phyloP scores from a whole-genome alignment of 2,888 invertebrate genomes.

The Acronicta psi region DNA sequence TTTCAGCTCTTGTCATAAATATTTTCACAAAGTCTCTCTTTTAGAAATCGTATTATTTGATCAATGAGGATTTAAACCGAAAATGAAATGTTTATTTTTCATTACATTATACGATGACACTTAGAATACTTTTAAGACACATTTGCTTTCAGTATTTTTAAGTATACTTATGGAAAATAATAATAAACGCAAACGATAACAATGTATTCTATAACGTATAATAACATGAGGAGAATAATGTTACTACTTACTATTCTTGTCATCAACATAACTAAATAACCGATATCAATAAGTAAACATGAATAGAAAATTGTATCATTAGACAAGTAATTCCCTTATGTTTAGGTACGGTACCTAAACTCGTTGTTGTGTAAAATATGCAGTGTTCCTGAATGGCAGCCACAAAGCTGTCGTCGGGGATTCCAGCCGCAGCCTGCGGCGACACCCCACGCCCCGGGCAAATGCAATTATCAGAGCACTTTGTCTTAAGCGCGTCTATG shows the following conservation, averaged over 20 bases:
- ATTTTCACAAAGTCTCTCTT: background rate
- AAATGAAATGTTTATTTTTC: background rate
- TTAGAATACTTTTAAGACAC: too few relatives aligned
- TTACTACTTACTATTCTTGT: too few relatives aligned
- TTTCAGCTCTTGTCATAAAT: background rate
- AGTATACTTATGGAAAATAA: too few relatives aligned
- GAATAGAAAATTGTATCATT: slow-evolving; percentile 7
- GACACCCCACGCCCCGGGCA: slow-evolving; percentile 49
- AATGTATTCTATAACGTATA: too few relatives aligned
- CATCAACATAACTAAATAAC: slow-evolving; percentile 1
- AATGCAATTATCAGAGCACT: slow-evolving; percentile 82
- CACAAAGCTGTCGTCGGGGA: slow-evolving; percentile 22
- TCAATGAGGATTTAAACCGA: too few relatives aligned
- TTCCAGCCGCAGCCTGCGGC: slow-evolving; percentile 50
- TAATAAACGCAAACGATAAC: too few relatives aligned
- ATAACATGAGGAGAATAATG: too few relatives aligned
- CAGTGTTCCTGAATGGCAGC: slow-evolving; percentile 34
- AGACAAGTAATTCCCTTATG: slow-evolving; percentile 6
- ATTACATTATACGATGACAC: background rate
- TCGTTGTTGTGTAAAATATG: slow-evolving; percentile 16
- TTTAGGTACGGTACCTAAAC: slow-evolving; percentile 5
- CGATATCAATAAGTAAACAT: background rate
- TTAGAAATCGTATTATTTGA: background rate
- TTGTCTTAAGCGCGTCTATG: slow-evolving; percentile 66
- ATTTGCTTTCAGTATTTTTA: too few relatives aligned